Base-by-base conservation (phyloP, 23 tunicate species). In the Ascidia mentula region DNA sequence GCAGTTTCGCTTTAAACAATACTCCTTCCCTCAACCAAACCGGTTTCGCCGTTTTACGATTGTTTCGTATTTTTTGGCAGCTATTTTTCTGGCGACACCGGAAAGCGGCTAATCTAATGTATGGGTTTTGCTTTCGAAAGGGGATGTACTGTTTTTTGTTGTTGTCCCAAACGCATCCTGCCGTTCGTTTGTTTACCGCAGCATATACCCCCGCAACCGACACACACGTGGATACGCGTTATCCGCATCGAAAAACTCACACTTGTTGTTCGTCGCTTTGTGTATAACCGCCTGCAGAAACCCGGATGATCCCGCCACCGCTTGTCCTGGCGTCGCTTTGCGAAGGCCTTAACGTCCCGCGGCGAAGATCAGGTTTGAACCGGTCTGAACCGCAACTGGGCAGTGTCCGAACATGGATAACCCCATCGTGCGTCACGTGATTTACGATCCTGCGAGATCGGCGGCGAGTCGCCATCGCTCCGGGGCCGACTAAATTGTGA, bases 391-490 rank as follows among this genome's bases (percentile, higher is more conserved):
- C 65, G 65, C 65, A 53, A 20, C 24, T 53, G 65, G 65, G 65
- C 65, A 28, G 24, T 9, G 12, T 26, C 22, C 65, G 7, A 20
- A 1, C 13, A 9, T 28, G 24, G 65, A 20, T 53, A 53, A 9
- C 65, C 65, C 65, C 65, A 53, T 26, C 65, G 65, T 28, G 65
- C 65, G n/a, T n/a, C n/a, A n/a, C n/a, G 65, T 53, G 65, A 53
- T 53, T 53, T 53, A 53, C 65, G 65, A 53, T 53, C 24, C 28
- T 9, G 65, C 65, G 65, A 53, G 24, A 53, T 53, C 24, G 65
- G 28, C 12, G 24, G 28, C 65, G 65, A 53, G 28, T 28, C 24
- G 7, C 28, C 13, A 53, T 53, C 22, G 65, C 65, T 28, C 65
- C 65, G 24, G 65, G 65, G 65, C 65, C 65, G n/a, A n/a, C n/a